These are phyloP conservation scores for Disparrhopalites patrizii DNA, from an alignment of 2,888 invertebrate genomes.

Conservation along the genomic window DNA sequence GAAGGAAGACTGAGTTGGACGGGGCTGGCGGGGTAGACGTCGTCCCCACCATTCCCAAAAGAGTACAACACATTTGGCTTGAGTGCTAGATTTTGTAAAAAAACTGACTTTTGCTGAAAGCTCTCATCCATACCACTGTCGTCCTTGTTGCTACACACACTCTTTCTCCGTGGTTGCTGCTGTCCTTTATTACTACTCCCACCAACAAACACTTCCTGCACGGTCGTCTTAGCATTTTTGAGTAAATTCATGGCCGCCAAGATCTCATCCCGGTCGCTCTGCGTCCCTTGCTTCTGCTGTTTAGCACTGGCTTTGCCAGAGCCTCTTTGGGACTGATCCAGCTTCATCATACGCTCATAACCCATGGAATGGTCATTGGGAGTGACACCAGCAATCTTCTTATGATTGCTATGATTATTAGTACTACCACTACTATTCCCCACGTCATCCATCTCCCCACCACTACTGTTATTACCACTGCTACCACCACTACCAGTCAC, in stretches of 20 bases:
- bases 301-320: not conserved
- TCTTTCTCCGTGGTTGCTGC: not conserved
- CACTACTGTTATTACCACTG: slow-evolving; percentile 12
- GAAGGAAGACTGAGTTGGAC: slow-evolving; percentile 1
- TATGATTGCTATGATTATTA: slow-evolving; percentile 11
- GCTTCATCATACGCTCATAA: not conserved
- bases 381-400: slow-evolving; percentile 21
- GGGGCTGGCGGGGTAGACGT: not conserved
- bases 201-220: slow-evolving; percentile 8
- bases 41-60: slow-evolving; percentile 1
- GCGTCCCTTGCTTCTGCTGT: slow-evolving; percentile 16
- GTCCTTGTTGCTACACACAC: not conserved
- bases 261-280: not conserved
- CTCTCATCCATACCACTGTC: slow-evolving; percentile 15
- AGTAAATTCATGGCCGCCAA: not conserved
- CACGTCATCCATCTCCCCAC: not conserved
- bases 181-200: not conserved
- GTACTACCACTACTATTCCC: not conserved
- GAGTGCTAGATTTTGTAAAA: slow-evolving; percentile 30
- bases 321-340: not conserved
- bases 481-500: slow-evolving; percentile 40
- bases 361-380: slow-evolving; percentile 24
- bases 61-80: slow-evolving; percentile 24
- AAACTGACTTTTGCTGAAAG: slow-evolving; percentile 28
- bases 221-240: not conserved